These are phyloP conservation scores for Scalopus aquaticus DNA, from an alignment of 2,113 vertebrate species.

Conservation along the genomic window DNA sequence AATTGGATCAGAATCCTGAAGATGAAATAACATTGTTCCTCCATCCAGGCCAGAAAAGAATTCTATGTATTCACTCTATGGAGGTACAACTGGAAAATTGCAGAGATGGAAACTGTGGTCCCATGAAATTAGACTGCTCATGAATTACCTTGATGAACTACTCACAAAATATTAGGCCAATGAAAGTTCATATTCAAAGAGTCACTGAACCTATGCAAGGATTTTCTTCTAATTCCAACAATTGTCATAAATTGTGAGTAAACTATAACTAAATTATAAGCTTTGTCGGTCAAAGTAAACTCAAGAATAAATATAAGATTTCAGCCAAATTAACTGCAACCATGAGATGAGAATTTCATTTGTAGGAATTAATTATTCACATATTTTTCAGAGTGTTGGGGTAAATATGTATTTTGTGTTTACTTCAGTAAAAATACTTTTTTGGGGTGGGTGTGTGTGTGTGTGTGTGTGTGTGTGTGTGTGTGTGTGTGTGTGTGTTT, in stretches of 20 bases:
- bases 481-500: too few relatives aligned
- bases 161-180: slow-evolving; percentile 42
- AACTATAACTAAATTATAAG: neutral
- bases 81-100: slow-evolving; percentile 13
- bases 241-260: neutral
- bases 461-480: too few relatives aligned
- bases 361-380: slow-evolving; percentile 55
- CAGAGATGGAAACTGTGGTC: neutral
- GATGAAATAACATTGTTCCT: neutral
- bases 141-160: slow-evolving; percentile 51
- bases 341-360: slow-evolving; percentile 28
- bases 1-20: neutral
- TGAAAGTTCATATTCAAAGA: slow-evolving; percentile 20
- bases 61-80: neutral
- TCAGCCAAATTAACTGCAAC: slow-evolving; percentile 1
- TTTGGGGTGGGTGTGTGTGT: too few relatives aligned
- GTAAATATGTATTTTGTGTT: slow-evolving; percentile 34
- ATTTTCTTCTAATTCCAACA: slow-evolving; percentile 47
- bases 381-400: neutral
- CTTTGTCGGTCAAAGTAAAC: neutral
- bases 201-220: neutral
- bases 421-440: slow-evolving; percentile 47
- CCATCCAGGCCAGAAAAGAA: neutral
- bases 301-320: slow-evolving; percentile 3
- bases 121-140: neutral